These are phyloP conservation scores for Hyles lineata DNA, from an alignment of 2,888 invertebrate species.

Conservation along the genomic window DNA sequence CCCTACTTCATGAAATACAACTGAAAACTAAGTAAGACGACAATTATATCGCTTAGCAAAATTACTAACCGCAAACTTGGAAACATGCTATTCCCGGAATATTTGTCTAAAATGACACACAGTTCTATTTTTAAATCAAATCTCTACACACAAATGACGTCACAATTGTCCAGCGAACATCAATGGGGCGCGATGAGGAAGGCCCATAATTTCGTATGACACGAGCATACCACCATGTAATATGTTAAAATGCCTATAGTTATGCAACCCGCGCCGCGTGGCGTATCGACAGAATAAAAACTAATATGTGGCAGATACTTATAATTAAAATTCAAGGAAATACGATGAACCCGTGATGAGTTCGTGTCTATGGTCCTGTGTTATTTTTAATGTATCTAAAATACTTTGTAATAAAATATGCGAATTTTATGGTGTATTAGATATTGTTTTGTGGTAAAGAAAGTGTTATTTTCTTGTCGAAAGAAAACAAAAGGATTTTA, in stretches of 20 bases:
- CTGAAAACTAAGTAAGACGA: too few relatives aligned
- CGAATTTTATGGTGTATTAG: too few relatives aligned
- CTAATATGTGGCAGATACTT: conserved; percentile 44
- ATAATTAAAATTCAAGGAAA: conserved; percentile 66
- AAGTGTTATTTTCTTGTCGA: not conserved
- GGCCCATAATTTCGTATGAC: conserved; percentile 40
- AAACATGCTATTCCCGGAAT: not conserved
- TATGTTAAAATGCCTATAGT: conserved; percentile 49
- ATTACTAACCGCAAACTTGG: not conserved
- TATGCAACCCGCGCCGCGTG: conserved; percentile 53
- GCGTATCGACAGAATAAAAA: conserved; percentile 57
- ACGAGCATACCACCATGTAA: conserved; percentile 41
- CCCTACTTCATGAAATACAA: too few relatives aligned
- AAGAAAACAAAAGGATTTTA: not conserved
- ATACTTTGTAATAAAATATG: too few relatives aligned
- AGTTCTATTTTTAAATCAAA: conserved; percentile 4
- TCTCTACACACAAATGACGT: not conserved
- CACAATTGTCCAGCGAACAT: conserved; percentile 21
- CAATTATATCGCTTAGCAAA: too few relatives aligned
- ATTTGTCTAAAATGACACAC: conserved; percentile 2
- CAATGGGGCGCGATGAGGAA: conserved; percentile 39
- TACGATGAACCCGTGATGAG: conserved; percentile 53
- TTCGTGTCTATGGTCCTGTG: conserved; percentile 6
- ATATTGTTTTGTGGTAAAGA: too few relatives aligned
- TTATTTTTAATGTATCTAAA: not conserved